Evolutionary conservation across 2,888 invertebrate species (phyloP).

Genomic region (Strigamia crassipes): DNA sequence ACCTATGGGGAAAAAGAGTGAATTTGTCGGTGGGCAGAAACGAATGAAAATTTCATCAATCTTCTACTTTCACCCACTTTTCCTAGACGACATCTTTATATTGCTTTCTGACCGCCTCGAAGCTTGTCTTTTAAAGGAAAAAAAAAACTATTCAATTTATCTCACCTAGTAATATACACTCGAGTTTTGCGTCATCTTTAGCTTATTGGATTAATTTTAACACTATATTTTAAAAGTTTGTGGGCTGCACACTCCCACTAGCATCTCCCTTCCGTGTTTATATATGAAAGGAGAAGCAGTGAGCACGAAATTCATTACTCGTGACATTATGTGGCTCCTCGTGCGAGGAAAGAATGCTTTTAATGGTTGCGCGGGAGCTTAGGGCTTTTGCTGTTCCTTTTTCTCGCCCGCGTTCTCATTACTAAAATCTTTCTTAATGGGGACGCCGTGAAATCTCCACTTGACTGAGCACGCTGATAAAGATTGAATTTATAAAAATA

Average conservation of each 20-base stretch:
- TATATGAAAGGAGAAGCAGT: slow-evolving; percentile 29
- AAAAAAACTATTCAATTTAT: neutral
- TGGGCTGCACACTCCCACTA: neutral
- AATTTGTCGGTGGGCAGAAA: slow-evolving; percentile 37
- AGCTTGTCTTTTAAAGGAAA: neutral
- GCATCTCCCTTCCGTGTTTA: neutral
- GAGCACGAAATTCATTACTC: slow-evolving; percentile 43
- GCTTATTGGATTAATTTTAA: slow-evolving; percentile 39
- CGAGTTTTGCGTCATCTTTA: neutral
- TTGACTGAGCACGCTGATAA: slow-evolving; percentile 14
- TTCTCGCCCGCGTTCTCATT: slow-evolving; percentile 21
- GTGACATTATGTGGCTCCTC: slow-evolving; percentile 42
- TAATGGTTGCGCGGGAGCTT: slow-evolving; percentile 29
- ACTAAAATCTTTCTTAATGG: slow-evolving; percentile 40
- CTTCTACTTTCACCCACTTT: neutral
- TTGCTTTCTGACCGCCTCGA: neutral
- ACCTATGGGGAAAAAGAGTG: slow-evolving; percentile 18
- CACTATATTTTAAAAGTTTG: slow-evolving; percentile 38
- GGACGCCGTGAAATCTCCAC: slow-evolving; percentile 24
- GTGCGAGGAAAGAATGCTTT: slow-evolving; percentile 36
- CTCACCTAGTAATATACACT: neutral
- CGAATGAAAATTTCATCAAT: slow-evolving; percentile 36
- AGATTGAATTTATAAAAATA: slow-evolving; percentile 4
- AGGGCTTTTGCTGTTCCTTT: slow-evolving; percentile 38
- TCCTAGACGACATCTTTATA: neutral